Percentiles rank a stretch among this genome's conserved stretches.
Conservation (phyloP, 2,113 vertebrate species). For the Seriola quinqueradiata region DNA sequence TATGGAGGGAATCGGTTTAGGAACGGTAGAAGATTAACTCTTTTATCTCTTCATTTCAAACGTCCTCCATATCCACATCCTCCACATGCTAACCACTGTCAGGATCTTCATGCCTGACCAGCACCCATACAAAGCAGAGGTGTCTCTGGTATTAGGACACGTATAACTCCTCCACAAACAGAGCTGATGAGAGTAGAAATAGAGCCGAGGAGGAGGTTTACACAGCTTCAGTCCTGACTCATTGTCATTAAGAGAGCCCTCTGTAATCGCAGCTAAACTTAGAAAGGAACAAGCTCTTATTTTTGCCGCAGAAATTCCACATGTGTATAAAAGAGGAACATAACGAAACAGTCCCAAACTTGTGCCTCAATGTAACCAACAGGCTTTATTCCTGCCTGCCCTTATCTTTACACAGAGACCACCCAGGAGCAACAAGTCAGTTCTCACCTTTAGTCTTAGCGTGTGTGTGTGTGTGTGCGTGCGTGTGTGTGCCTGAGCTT, state of each 20-base stretch:
- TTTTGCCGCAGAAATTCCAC: conserved; percentile 54
- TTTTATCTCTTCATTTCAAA: conserved; percentile 83
- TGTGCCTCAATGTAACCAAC: conserved; percentile 52
- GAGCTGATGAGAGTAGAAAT: conserved; percentile 50
- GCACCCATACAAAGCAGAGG: conserved; percentile 41
- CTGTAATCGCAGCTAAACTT: conserved; percentile 64
- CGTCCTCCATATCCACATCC: conserved; percentile 60
- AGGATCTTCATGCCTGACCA: conserved; percentile 66
- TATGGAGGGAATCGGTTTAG: conserved; percentile 74
- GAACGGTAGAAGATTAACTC: conserved; percentile 76
- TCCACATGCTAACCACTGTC: conserved; percentile 58
- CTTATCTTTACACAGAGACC: conserved; percentile 78
- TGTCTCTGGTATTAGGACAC: conserved; percentile 48
- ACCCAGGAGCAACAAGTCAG: conserved; percentile 77
- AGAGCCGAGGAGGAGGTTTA: conserved; percentile 49
- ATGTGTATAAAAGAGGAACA: conserved; percentile 52
- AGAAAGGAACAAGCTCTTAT: conserved; percentile 41
- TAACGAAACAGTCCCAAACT: conserved; percentile 59
- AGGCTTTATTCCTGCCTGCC: conserved; percentile 55
- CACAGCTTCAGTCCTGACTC: conserved; percentile 51
- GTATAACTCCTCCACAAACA: conserved; percentile 55
- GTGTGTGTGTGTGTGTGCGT: conserved; percentile 42
- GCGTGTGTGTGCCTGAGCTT: conserved; percentile 35
- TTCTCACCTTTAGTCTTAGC: conserved; percentile 70
- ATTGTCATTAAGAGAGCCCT: conserved; percentile 67